Evolutionary conservation across 2,797 vertebrate genomes (phyloP).

Genomic region (Sebastes melanostomus): DNA sequence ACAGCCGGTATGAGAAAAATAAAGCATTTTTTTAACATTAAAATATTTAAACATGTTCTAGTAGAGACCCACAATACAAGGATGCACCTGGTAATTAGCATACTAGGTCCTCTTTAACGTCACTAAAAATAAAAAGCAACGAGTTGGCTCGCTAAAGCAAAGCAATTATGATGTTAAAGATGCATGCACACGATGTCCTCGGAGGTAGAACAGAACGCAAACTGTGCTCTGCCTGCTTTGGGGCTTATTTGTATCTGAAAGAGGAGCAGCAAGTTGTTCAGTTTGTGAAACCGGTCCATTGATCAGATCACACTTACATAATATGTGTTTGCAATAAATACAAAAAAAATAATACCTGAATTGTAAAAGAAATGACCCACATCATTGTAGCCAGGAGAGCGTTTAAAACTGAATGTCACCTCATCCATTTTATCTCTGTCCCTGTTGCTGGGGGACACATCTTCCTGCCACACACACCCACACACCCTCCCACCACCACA

Average conservation of each 20-base stretch:
- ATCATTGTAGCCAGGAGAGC: not conserved
- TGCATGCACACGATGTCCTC: not conserved
- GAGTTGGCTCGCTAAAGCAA: not conserved
- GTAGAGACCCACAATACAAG: too few relatives aligned
- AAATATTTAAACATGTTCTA: too few relatives aligned
- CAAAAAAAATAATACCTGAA: not conserved
- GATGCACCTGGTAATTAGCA: too few relatives aligned
- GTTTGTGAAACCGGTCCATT: not conserved
- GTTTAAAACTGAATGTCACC: not conserved
- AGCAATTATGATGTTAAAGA: not conserved
- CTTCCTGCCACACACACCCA: slow-evolving; percentile 6
- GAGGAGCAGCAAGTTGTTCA: not conserved
- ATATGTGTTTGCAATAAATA: not conserved
- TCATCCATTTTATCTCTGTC: slow-evolving; percentile 39
- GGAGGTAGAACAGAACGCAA: not conserved
- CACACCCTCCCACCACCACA: slow-evolving; percentile 2
- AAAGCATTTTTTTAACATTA: too few relatives aligned
- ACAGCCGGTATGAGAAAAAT: too few relatives aligned
- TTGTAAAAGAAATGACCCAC: too few relatives aligned
- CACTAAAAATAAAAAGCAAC: not conserved
- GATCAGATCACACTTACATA: not conserved
- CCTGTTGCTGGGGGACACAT: slow-evolving; percentile 18
- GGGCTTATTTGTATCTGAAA: not conserved
- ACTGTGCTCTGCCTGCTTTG: not conserved
- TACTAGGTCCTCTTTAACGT: not conserved